Conservation (phyloP, 2,113 vertebrate genomes). For the Fukomys damarensis region DNA sequence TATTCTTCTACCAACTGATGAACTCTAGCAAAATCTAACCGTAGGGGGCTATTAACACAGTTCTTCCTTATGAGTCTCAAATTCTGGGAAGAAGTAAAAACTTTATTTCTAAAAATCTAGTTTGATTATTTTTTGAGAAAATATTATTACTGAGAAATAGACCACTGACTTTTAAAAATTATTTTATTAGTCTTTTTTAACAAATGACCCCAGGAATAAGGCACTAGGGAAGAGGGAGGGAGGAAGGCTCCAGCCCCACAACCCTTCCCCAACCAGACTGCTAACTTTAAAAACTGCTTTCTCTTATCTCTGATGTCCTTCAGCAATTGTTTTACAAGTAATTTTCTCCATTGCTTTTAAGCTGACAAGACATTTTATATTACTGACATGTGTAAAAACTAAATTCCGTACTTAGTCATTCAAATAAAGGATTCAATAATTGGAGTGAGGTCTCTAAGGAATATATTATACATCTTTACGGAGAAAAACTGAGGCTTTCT, state of each 20-base stretch:
- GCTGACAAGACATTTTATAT: constrained; percentile 19
- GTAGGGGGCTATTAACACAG: neutral
- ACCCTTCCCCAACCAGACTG: neutral
- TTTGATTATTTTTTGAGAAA: no score
- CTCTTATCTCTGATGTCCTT: constrained; percentile 31
- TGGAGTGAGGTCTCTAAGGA: constrained; percentile 43
- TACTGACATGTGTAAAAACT: neutral
- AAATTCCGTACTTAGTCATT: constrained; percentile 51
- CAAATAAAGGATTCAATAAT: constrained; percentile 29
- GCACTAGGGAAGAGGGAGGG: neutral
- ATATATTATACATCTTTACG: constrained; percentile 46
- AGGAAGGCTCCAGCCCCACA: neutral
- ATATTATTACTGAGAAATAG: constrained; percentile 5
- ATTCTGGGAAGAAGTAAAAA: neutral
- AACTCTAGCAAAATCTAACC: neutral
- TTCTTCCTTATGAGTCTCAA: constrained; percentile 6
- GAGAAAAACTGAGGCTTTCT: constrained; percentile 25
- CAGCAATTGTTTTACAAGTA: constrained; percentile 50
- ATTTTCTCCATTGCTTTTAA: constrained; percentile 57
- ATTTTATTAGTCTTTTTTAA: neutral
- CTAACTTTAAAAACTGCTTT: constrained; percentile 26
- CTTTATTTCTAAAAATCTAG: neutral
- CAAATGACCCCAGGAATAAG: neutral
- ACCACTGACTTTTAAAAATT: neutral
- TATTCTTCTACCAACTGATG: neutral